These are phyloP conservation scores for Lepisosteus osseus DNA, from an alignment of 2,113 vertebrate species.

Conservation along the genomic window DNA sequence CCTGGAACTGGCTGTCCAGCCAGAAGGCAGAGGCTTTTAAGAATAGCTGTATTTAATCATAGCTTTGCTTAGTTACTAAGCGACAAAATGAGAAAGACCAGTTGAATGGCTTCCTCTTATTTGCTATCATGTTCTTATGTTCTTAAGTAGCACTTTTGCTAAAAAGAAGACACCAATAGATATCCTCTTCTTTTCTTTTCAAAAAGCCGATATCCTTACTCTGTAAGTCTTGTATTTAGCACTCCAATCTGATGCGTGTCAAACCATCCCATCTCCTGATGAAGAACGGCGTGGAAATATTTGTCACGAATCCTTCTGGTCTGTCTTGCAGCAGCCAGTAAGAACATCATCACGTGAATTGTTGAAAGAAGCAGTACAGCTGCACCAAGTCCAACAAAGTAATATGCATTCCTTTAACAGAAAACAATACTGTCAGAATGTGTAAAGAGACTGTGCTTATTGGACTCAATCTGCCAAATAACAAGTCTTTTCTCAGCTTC, in stretches of 20 bases:
- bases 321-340: constrained; percentile 56
- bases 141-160: too few relatives aligned
- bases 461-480: too few relatives aligned
- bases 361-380: constrained; percentile 51
- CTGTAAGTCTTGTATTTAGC: constrained; percentile 66
- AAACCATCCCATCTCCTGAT: constrained; percentile 75
- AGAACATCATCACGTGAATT: constrained; percentile 59
- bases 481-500: too few relatives aligned
- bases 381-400: constrained; percentile 60
- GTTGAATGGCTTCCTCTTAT: too few relatives aligned
- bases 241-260: constrained; percentile 60
- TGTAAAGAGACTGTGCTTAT: too few relatives aligned
- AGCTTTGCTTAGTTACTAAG: too few relatives aligned
- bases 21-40: too few relatives aligned
- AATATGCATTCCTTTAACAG: constrained; percentile 60
- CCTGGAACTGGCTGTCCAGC: too few relatives aligned
- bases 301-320: constrained; percentile 59
- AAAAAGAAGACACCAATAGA: too few relatives aligned
- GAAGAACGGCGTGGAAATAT: constrained; percentile 70
- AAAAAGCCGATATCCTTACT: constrained; percentile 46
- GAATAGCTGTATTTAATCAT: too few relatives aligned
- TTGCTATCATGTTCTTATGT: too few relatives aligned
- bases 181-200: neutral
- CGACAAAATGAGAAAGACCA: too few relatives aligned
- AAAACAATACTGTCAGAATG: neutral